Evolutionary conservation across 2,113 vertebrate genomes (phyloP), one percentile per base, ranked within the genome.

Genomic region (Ciconia boyciana): DNA sequence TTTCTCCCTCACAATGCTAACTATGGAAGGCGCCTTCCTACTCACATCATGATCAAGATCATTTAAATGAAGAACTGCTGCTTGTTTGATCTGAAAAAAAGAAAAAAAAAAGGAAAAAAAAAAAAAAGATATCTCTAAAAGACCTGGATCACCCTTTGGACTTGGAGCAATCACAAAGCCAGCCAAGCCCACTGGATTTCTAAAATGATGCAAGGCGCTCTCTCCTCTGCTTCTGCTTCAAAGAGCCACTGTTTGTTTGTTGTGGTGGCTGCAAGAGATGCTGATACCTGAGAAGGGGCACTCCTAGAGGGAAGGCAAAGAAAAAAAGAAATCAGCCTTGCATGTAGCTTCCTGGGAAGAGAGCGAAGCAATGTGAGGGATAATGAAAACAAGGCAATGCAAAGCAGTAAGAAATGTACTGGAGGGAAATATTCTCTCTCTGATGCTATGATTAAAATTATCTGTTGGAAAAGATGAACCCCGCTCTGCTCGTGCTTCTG

Each of bases 1-100:
- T 93, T 97, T 97, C 96, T 95, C 96, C 94, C 87, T 93, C 92
- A 93, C 55, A 71, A 39, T 84, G 87, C 92, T 97, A 91, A 91
- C 87, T 96, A 54, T 89, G 90, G 87, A 89, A 94, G n/a, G 60
- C 16, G 11, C 48, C 94, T 93, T 97, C 94, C 96, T 94, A 91
- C 92, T 93, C 94, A 91, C 85, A 85, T 93, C 70, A 90, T 94
- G 92, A 94, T 72, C 46, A 39, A 89, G 69, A 89, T 70, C 2
- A 78, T 95, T 94, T 94, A 96, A 94, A 96, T 60, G 52, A 95
- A 75, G 69, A 89, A 75, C 13, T 91, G 54, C 61, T 94, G 34
- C 54, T 58, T 93, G 62, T 84, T 74, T 89, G 68, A 84, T 65
- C 9, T 16, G 16, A 6, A n/a, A 36, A 46, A 76, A 49, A 34